Conservation (phyloP, 2,888 invertebrate genomes). For the Ditula angustiorana region DNA sequence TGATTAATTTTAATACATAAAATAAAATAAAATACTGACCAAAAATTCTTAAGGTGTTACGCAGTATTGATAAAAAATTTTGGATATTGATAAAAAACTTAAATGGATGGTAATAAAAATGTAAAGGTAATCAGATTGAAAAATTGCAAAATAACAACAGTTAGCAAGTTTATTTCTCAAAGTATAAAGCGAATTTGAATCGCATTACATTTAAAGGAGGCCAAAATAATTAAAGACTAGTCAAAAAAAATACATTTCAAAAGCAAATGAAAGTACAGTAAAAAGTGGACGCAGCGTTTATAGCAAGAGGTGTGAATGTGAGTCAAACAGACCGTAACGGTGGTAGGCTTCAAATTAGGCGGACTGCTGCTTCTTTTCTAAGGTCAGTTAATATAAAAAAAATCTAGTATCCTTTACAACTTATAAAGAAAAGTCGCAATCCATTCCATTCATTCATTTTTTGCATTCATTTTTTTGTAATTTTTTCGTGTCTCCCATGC, state of each 20-base stretch:
- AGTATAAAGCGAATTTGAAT: neutral
- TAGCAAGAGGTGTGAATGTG: slow-evolving; percentile 19
- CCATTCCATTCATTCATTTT: too few relatives aligned
- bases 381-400: neutral
- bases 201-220: neutral
- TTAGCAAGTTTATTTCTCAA: neutral
- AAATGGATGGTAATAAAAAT: neutral
- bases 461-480: too few relatives aligned
- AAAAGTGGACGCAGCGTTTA: slow-evolving; percentile 5
- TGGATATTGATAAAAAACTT: too few relatives aligned
- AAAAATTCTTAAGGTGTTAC: too few relatives aligned
- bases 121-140: neutral
- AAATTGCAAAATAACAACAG: neutral
- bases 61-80: too few relatives aligned
- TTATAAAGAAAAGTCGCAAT: too few relatives aligned
- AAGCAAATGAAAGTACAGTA: slow-evolving; percentile 14
- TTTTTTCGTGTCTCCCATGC: too few relatives aligned
- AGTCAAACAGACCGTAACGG: slow-evolving; percentile 1
- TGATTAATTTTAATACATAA: too few relatives aligned
- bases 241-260: neutral
- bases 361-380: neutral
- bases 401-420: too few relatives aligned
- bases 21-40: too few relatives aligned
- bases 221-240: slow-evolving; percentile 1
- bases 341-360: neutral